Conservation (phyloP, 2,888 invertebrate genomes). For the Lasioglossum calceatum region DNA sequence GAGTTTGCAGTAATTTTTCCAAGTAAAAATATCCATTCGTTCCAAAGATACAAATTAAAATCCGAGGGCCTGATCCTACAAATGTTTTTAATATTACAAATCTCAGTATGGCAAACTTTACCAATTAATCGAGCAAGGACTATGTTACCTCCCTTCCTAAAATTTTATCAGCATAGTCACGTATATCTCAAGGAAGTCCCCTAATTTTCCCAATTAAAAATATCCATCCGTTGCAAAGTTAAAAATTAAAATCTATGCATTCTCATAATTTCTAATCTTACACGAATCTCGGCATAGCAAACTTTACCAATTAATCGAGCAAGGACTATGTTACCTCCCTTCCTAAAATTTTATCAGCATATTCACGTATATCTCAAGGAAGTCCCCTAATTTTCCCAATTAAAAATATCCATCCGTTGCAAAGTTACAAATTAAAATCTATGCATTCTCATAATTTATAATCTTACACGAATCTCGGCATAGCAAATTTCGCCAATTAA, state of each 20-base stretch:
- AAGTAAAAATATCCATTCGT: too few relatives aligned
- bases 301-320: neutral
- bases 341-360: neutral
- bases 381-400: neutral
- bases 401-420: neutral
- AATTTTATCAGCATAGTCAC: neutral
- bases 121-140: neutral
- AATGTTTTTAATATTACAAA: neutral
- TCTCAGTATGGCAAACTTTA: neutral
- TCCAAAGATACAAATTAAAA: too few relatives aligned
- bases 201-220: neutral
- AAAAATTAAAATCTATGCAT: too few relatives aligned
- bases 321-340: neutral
- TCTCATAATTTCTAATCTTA: too few relatives aligned
- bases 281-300: neutral
- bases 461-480: neutral
- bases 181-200: rapidly evolving
- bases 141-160: neutral
- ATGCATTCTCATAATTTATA: too few relatives aligned
- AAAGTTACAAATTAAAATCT: too few relatives aligned
- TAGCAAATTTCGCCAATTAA: neutral
- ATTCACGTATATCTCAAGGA: neutral
- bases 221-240: too few relatives aligned
- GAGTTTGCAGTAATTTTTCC: too few relatives aligned
- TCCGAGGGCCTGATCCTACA: too few relatives aligned